phyloP scores from a whole-genome alignment of 1,140 invertebrate species.

The Chlorops oryzae region DNA sequence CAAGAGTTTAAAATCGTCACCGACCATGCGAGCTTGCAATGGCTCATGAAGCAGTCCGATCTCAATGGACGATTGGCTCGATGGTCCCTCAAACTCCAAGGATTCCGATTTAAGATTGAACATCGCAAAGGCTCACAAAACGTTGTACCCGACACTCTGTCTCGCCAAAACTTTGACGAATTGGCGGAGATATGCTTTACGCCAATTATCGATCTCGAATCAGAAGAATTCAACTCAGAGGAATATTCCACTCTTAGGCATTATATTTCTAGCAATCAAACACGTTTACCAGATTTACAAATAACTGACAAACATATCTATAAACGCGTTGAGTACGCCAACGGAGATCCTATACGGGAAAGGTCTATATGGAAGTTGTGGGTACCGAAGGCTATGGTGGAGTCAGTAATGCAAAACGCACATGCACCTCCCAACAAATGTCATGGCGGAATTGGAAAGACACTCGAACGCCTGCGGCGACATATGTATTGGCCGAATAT shows the following conservation, averaged over 20 bases:
- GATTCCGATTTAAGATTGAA: neutral
- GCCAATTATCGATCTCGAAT: no score
- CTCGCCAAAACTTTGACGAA: neutral
- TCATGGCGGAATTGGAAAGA: conserved; percentile 5
- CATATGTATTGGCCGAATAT: neutral
- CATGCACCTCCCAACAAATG: neutral
- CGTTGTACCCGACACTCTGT: neutral
- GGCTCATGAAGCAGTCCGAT: conserved; percentile 26
- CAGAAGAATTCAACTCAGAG: no score
- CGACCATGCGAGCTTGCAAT: conserved; percentile 26
- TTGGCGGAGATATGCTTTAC: no score
- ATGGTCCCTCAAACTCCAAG: conserved; percentile 13
- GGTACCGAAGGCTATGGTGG: neutral
- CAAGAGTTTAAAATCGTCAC: conserved; percentile 40
- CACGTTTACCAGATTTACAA: neutral
- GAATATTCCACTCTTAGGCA: neutral
- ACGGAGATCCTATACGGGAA: neutral
- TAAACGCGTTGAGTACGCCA: neutral
- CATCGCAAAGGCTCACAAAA: conserved; percentile 1
- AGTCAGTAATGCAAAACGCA: neutral
- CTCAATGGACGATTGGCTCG: conserved; percentile 28
- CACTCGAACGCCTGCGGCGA: neutral
- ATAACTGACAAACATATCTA: neutral
- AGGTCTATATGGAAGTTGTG: conserved; percentile 1
- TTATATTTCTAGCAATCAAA: neutral